phyloP scores from a whole-genome alignment of 2,113 vertebrate species.

The Sylvilagus bachmani region DNA sequence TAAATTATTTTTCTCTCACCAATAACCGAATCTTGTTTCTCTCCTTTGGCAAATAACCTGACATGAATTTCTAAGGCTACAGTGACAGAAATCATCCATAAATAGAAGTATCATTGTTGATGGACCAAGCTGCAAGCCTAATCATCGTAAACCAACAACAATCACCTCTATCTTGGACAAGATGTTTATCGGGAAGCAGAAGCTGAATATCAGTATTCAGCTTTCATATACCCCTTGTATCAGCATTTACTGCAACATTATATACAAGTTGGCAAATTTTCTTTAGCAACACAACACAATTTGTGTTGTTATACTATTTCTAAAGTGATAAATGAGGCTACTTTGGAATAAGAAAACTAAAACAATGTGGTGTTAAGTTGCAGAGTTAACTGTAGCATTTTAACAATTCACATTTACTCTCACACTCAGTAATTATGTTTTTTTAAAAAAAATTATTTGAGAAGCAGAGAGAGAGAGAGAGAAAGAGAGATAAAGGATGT shows the following conservation, averaged over 20 bases:
- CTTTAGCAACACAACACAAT: slow-evolving; percentile 14
- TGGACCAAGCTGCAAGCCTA: neutral
- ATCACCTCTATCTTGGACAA: neutral
- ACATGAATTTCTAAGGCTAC: slow-evolving; percentile 46
- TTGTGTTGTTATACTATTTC: neutral
- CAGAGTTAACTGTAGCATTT: neutral
- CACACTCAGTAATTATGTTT: neutral
- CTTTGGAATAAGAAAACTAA: neutral
- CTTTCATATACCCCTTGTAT: neutral
- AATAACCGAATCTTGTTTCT: neutral
- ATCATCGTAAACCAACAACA: slow-evolving; percentile 4
- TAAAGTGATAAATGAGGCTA: slow-evolving; percentile 13
- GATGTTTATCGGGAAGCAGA: neutral
- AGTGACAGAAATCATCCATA: neutral
- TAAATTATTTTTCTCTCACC: neutral
- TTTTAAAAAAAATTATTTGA: neutral
- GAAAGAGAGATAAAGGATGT: no score
- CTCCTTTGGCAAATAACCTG: slow-evolving; percentile 26
- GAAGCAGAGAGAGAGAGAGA: no score
- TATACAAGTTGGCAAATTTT: neutral
- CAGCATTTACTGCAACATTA: neutral
- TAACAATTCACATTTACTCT: neutral
- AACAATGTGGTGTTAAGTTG: slow-evolving; percentile 4
- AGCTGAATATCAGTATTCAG: neutral
- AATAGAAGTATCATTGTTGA: neutral